Evolutionary conservation across 1,140 invertebrate genomes (phyloP).

Genomic region (Asobara japonica): DNA sequence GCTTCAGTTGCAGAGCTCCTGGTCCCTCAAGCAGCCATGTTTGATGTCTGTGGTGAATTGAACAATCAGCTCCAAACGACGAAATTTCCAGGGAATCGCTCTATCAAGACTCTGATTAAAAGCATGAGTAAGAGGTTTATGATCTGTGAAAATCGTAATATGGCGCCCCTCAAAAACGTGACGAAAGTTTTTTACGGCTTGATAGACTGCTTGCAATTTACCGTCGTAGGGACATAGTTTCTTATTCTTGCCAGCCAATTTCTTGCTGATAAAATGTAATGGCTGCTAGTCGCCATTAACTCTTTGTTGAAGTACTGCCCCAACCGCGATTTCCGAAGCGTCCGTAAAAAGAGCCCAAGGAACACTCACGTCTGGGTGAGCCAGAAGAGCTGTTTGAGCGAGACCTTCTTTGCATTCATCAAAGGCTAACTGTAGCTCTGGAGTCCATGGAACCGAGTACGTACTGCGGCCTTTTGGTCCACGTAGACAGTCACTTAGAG

Average conservation of each 20-base stretch:
- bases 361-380: background rate
- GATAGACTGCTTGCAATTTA: background rate
- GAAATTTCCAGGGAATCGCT: too few relatives aligned
- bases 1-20: too few relatives aligned
- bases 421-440: background rate
- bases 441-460: background rate
- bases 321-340: slow-evolving; percentile 35
- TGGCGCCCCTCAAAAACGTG: background rate
- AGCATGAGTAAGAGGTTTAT: background rate
- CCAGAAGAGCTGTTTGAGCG: background rate
- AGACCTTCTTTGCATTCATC: background rate
- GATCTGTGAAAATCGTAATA: background rate
- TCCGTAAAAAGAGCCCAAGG: slow-evolving; percentile 10
- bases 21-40: too few relatives aligned
- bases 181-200: background rate
- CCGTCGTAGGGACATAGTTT: slow-evolving; percentile 21
- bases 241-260: background rate
- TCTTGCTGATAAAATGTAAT: slow-evolving; percentile 46
- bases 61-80: too few relatives aligned
- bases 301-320: slow-evolving; percentile 37
- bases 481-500: slow-evolving; percentile 4
- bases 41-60: too few relatives aligned
- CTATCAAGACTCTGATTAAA: background rate
- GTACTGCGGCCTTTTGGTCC: background rate
- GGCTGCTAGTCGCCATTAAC: slow-evolving; percentile 36